Evolutionary conservation across 2,888 invertebrate genomes (phyloP).

Genomic region (Pediacus dermestoides): DNA sequence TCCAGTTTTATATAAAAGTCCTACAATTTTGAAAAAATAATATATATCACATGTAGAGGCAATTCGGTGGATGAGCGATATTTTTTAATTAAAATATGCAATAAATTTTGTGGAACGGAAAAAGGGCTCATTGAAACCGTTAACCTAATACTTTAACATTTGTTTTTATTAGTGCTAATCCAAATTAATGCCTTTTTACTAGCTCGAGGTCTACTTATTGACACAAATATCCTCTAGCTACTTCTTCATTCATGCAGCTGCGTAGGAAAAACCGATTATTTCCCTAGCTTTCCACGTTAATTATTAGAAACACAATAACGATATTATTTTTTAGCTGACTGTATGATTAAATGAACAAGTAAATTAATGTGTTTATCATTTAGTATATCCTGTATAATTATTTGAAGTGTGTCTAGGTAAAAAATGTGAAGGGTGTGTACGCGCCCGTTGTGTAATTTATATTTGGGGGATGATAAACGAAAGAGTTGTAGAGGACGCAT

Average conservation of each 20-base stretch:
- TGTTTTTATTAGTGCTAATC: constrained; percentile 29
- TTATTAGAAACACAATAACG: too few relatives aligned
- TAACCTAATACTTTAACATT: constrained; percentile 27
- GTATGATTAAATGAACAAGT: too few relatives aligned
- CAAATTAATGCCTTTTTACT: constrained; percentile 25
- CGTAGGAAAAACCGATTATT: background rate
- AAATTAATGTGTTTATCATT: too few relatives aligned
- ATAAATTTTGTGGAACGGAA: constrained; percentile 9
- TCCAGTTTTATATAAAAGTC: constrained; percentile 1
- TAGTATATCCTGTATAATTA: too few relatives aligned
- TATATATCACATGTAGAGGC: too few relatives aligned
- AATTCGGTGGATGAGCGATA: background rate
- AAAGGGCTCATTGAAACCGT: constrained; percentile 22
- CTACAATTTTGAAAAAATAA: too few relatives aligned
- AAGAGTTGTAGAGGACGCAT: constrained; percentile 13
- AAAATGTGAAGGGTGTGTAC: background rate
- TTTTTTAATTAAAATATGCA: constrained; percentile 1
- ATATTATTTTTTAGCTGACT: too few relatives aligned
- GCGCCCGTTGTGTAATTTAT: background rate
- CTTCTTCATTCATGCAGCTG: background rate
- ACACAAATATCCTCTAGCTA: constrained; percentile 12
- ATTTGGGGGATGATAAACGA: constrained; percentile 7
- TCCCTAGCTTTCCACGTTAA: too few relatives aligned
- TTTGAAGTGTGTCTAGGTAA: background rate
- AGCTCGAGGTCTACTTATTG: constrained; percentile 1